phyloP scores from a whole-genome alignment of 53 echinoderm and acorn worm genomes.

The Actinopyga echinites region DNA sequence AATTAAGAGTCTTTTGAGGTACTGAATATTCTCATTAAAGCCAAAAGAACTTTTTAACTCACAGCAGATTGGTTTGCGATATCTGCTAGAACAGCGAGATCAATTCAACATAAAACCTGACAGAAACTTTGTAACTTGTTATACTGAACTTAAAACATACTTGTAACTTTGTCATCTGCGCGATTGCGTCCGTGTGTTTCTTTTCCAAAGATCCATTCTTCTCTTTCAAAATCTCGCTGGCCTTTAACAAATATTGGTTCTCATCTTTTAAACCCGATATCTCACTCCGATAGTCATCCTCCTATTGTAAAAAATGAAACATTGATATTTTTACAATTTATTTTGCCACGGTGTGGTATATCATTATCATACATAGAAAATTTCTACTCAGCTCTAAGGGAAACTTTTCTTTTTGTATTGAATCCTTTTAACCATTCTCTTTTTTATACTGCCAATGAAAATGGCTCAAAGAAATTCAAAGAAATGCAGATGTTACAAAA shows the following conservation, averaged over 20 bases:
- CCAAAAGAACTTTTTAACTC: too few species aligned
- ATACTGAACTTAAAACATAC: not conserved
- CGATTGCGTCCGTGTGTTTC: conserved; percentile 29
- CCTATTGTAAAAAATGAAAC: conserved; percentile 10
- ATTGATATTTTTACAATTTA: not conserved
- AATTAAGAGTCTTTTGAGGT: too few species aligned
- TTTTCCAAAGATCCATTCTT: conserved; percentile 45
- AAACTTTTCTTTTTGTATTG: too few species aligned
- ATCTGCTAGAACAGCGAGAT: not conserved
- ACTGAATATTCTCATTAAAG: too few species aligned
- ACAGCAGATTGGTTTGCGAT: not conserved
- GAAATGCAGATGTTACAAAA: too few species aligned
- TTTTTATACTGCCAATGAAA: too few species aligned
- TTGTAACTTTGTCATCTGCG: conserved; percentile 18
- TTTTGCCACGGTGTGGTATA: too few species aligned
- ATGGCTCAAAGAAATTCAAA: too few species aligned
- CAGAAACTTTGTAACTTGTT: not conserved
- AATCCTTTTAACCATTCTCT: too few species aligned
- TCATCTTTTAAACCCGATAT: conserved; percentile 5
- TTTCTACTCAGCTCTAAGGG: too few species aligned
- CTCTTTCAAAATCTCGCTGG: conserved; percentile 31
- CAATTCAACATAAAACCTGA: not conserved
- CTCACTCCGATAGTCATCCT: not conserved
- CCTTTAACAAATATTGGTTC: conserved; percentile 8
- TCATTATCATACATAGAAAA: too few species aligned